A percentile compares a stretch with the other conserved stretches of the same genome.
phyloP scores from a whole-genome alignment of 2,888 invertebrate species.

The Ectropis crepuscularia region DNA sequence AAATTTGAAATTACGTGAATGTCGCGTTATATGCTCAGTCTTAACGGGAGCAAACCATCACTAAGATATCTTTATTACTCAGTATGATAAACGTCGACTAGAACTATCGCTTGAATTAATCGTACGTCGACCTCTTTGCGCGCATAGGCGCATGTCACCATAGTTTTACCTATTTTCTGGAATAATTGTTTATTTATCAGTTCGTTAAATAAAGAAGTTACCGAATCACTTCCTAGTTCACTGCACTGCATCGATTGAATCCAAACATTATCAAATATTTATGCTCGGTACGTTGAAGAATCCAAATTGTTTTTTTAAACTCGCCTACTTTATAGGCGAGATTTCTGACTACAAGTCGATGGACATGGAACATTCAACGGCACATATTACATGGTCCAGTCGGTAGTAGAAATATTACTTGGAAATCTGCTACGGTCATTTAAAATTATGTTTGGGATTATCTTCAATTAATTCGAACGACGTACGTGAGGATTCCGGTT shows the following conservation, averaged over 20 bases:
- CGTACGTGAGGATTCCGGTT: constrained; percentile 55
- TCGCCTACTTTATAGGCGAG: constrained; percentile 30
- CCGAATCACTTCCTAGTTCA: constrained; percentile 47
- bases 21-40: constrained; percentile 46
- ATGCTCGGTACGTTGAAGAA: constrained; percentile 5
- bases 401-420: constrained; percentile 30
- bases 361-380: neutral
- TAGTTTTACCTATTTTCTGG: constrained; percentile 9
- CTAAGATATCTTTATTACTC: constrained; percentile 71
- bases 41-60: constrained; percentile 52
- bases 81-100: constrained; percentile 70
- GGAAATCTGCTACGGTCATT: constrained; percentile 23
- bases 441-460: constrained; percentile 53
- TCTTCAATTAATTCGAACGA: constrained; percentile 55
- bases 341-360: constrained; percentile 31
- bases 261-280: constrained; percentile 30
- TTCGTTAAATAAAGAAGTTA: constrained; percentile 38
- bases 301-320: constrained; percentile 23
- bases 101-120: constrained; percentile 71
- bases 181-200: constrained; percentile 28
- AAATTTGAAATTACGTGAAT: constrained; percentile 21
- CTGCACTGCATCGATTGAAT: constrained; percentile 30
- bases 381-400: constrained; percentile 34
- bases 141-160: constrained; percentile 34
- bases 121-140: constrained; percentile 62